Evolutionary conservation across 2,113 vertebrate species (phyloP), one percentile per base, ranked within the genome.

Genomic region (Echinops telfairi): DNA sequence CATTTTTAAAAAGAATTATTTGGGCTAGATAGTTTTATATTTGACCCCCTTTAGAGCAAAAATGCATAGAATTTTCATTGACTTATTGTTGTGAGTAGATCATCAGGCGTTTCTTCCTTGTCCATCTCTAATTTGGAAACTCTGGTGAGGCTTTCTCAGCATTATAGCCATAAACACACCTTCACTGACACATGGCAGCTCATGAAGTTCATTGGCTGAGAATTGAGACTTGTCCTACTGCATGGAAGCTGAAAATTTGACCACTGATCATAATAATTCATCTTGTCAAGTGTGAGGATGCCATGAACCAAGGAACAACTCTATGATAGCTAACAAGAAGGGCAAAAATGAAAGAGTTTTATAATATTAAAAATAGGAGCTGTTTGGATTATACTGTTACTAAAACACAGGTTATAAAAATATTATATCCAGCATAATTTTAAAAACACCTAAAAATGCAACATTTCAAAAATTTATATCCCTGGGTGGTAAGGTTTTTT

Each of bases 1-100:
- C 77, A 58, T 84, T 89, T 95, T 94, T 57, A 84, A 62, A 93
- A 92, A 94, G 71, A 81, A 6, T 53, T 53, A 53, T 53, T 90
- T 95, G 66, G 84, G 83, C 11, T 81, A 82, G 36, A 53, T 95
- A 60, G 29, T 78, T 84, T 96, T 95, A 92, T 38, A 22, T 95
- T 93, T 95, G 43, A 27, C 89, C 29, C 90, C 57, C 66, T 90
- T 19, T 76, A 53, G 66, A 77, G 29, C 12, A 90, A 95, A 76
- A 71, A 71, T 71, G 15, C 68, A 33, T 33, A 17, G 68, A 6
- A 8, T 71, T 71, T 71, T 71, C 68, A 19, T 33, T 19, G 68
- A 3, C 4, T 70, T 29, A 17, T 70, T n/a, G 31, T 31, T 31
- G 15, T 31, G 29, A 19, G 68, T 12, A 71, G 68, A 71, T n/a